These are phyloP conservation scores for Anoplolepis gracilipes DNA, from an alignment of 1,140 invertebrate species.

Conservation along the genomic window DNA sequence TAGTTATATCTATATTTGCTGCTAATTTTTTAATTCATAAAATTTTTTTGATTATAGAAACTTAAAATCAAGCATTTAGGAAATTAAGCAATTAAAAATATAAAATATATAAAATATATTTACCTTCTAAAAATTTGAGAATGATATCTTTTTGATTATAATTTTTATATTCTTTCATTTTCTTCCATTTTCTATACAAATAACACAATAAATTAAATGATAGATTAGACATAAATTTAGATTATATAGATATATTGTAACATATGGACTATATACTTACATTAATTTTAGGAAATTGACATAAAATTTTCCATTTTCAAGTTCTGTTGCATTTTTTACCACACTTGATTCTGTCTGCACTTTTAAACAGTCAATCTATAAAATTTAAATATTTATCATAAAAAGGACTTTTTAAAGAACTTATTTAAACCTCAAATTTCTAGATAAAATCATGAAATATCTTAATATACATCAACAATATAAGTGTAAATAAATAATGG, in stretches of 20 bases:
- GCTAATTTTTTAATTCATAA: neutral
- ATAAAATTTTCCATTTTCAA: slow-evolving; percentile 72
- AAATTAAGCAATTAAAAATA: neutral
- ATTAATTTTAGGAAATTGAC: slow-evolving; percentile 69
- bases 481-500: no score
- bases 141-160: slow-evolving; percentile 40
- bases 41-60: neutral
- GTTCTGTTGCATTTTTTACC: slow-evolving; percentile 66
- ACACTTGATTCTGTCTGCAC: slow-evolving; percentile 11
- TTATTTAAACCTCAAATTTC: neutral
- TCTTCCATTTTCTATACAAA: slow-evolving; percentile 57
- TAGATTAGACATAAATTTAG: neutral
- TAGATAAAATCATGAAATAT: neutral
- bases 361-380: slow-evolving; percentile 68
- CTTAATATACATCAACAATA: no score
- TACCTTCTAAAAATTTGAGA: slow-evolving; percentile 40
- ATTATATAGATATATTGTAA: neutral
- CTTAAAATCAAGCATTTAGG: neutral
- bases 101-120: neutral
- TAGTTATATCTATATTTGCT: neutral
- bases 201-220: slow-evolving; percentile 25
- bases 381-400: slow-evolving; percentile 29
- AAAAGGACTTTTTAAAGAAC: neutral
- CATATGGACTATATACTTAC: slow-evolving; percentile 57
- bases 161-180: slow-evolving; percentile 14